Evolutionary conservation across 92 coral and sea anemone species (phyloP).

Genomic region (Diadumene lineata): DNA sequence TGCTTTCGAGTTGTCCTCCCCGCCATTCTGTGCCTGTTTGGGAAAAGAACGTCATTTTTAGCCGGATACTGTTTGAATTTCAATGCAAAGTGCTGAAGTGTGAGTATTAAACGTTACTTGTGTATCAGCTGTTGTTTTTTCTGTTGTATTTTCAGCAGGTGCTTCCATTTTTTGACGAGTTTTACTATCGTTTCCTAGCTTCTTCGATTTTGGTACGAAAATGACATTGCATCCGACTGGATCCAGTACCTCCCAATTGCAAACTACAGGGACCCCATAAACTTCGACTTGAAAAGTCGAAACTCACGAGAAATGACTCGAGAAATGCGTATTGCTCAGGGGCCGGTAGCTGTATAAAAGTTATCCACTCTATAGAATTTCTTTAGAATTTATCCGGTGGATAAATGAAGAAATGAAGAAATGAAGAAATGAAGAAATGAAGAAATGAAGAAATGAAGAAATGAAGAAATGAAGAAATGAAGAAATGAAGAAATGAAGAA

Average conservation of each 20-base stretch:
- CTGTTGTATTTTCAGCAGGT: constrained; percentile 31
- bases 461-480: no score
- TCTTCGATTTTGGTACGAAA: constrained; percentile 22
- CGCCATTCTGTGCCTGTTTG: constrained; percentile 33
- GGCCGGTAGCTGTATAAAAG: no score
- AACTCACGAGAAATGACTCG: no score
- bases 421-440: no score
- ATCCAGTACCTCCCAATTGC: constrained; percentile 11
- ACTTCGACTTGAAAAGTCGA: neutral
- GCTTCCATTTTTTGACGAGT: constrained; percentile 29
- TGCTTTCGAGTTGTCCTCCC: neutral
- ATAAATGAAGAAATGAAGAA: no score
- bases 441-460: no score
- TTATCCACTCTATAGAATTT: no score
- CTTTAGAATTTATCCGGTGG: no score
- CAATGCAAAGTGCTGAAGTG: neutral
- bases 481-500: no score
- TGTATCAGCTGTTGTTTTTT: constrained; percentile 7
- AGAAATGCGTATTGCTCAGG: no score
- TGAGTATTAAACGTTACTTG: constrained; percentile 14
- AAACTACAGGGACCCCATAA: constrained; percentile 22
- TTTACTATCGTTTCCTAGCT: constrained; percentile 1
- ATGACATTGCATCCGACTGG: constrained; percentile 10
- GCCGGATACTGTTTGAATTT: neutral
- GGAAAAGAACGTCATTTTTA: neutral